These are phyloP conservation scores for Clanis bilineata DNA, from an alignment of 2,888 invertebrate species.

Conservation along the genomic window DNA sequence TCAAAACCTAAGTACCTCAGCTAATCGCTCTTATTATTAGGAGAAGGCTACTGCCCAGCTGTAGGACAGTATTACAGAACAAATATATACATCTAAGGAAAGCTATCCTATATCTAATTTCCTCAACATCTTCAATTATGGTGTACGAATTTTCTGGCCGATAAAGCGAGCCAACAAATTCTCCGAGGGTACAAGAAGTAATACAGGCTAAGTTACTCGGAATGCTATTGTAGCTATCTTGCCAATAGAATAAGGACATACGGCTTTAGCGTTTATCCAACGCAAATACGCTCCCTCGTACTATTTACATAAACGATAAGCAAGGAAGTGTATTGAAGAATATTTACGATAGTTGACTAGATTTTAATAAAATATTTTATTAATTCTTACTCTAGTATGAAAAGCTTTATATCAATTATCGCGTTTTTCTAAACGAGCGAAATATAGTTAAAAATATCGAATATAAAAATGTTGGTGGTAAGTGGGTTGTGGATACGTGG, in stretches of 20 bases:
- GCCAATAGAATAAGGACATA: conserved; percentile 26
- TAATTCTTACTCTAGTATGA: too few species aligned
- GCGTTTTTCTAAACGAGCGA: too few species aligned
- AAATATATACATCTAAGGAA: not conserved
- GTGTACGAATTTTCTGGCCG: conserved; percentile 37
- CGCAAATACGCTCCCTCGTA: not conserved
- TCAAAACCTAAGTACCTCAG: too few species aligned
- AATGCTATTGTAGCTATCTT: conserved; percentile 40
- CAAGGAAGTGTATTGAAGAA: not conserved
- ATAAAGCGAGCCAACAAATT: conserved; percentile 42
- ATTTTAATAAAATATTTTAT: not conserved
- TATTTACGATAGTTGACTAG: not conserved
- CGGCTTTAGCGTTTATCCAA: conserved; percentile 36
- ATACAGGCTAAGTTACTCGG: conserved; percentile 41
- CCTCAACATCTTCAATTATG: conserved; percentile 21
- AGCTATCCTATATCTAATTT: not conserved
- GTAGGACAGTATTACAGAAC: too few species aligned
- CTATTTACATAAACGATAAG: not conserved
- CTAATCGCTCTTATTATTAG: too few species aligned
- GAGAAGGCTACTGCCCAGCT: too few species aligned
- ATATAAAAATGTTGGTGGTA: too few species aligned
- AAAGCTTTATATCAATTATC: too few species aligned
- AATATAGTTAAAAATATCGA: too few species aligned
- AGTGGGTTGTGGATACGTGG: too few species aligned
- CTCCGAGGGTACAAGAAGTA: conserved; percentile 39